phyloP scores from a whole-genome alignment of 2,888 invertebrate genomes.

The Polymixis lichenea region DNA sequence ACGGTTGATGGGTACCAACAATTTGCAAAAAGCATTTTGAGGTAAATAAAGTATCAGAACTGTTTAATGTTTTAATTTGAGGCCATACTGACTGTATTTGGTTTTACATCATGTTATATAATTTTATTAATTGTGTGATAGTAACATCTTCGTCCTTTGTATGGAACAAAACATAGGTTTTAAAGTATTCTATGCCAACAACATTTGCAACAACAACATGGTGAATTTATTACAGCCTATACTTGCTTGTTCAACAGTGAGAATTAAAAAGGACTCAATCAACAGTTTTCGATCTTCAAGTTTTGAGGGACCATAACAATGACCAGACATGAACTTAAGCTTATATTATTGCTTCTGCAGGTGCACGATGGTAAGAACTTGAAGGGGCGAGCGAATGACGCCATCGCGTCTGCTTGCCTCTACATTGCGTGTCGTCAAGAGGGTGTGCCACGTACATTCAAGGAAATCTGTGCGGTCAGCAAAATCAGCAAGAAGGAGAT shows the following conservation, averaged over 20 bases:
- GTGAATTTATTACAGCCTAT: no score
- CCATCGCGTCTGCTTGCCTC: slow-evolving; percentile 99
- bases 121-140: background rate
- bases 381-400: slow-evolving; percentile 99
- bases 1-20: slow-evolving; percentile 13
- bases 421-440: slow-evolving; percentile 99
- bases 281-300: background rate
- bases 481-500: slow-evolving; percentile 99
- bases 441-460: slow-evolving; percentile 99
- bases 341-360: slow-evolving; percentile 74
- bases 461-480: slow-evolving; percentile 99
- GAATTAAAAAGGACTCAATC: background rate
- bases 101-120: background rate
- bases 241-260: background rate
- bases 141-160: background rate
- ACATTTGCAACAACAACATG: no score
- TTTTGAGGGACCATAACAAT: background rate
- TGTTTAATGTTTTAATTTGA: slow-evolving; percentile 7
- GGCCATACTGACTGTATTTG: slow-evolving; percentile 12
- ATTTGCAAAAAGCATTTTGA: slow-evolving; percentile 36
- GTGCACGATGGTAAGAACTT: slow-evolving; percentile 98
- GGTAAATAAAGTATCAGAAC: background rate
- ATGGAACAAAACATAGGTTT: background rate
- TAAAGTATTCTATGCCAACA: background rate
- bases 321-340: background rate